Conservation (phyloP, 2,888 invertebrate species). For the Lamellibrachia satsuma region DNA sequence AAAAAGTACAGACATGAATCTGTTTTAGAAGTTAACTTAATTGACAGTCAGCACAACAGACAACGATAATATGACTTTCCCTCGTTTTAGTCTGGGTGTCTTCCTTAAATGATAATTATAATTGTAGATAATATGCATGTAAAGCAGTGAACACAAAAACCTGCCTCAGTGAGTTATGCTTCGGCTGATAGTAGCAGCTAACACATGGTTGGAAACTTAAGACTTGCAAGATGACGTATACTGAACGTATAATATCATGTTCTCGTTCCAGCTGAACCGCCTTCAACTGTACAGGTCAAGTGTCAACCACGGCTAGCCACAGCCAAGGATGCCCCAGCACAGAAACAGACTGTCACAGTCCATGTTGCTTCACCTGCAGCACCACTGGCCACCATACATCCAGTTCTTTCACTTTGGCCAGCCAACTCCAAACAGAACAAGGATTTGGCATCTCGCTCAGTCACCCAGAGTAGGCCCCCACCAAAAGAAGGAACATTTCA, state of each 20-base stretch:
- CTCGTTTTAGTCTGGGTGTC: no score
- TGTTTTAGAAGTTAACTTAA: neutral
- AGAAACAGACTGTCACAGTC: neutral
- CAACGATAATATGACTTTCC: neutral
- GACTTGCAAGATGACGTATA: neutral
- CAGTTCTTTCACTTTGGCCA: neutral
- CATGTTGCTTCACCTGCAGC: neutral
- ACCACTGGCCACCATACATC: neutral
- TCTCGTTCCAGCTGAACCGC: neutral
- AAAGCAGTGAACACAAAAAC: no score
- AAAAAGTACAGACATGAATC: neutral
- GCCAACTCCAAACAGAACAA: conserved; percentile 9
- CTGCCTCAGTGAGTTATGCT: neutral
- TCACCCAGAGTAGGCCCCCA: neutral
- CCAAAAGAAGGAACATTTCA: neutral
- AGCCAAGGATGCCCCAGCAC: neutral
- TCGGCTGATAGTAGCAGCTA: neutral
- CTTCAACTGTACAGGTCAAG: neutral
- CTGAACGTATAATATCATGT: neutral
- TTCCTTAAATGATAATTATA: no score
- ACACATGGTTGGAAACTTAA: neutral
- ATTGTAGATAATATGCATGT: no score
- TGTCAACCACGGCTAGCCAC: neutral
- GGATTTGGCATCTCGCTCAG: neutral
- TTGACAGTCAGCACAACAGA: neutral